A percentile compares a stretch with the other conserved stretches of the same genome.
Evolutionary conservation across 2,888 invertebrate genomes (phyloP).

Genomic region (Neoaliturus tenellus): DNA sequence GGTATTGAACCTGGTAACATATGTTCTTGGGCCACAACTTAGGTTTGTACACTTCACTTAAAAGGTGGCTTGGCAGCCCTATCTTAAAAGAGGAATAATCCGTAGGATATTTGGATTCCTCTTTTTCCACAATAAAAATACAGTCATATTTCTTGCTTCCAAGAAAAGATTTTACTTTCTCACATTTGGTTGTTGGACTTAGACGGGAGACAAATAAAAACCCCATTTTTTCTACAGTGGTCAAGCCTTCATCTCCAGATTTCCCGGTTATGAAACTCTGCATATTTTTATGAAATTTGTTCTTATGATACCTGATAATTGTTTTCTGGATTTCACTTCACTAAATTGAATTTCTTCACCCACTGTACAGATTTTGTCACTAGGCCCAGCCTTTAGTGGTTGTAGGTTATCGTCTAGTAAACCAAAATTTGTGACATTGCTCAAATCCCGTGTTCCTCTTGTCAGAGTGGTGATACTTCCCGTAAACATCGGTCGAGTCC

Average conservation of each 20-base stretch:
- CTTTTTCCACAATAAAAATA: not conserved
- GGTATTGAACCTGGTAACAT: not conserved
- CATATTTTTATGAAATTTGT: not conserved
- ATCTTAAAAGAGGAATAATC: not conserved
- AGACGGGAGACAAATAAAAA: not conserved
- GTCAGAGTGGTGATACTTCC: no score
- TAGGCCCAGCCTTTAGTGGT: no score
- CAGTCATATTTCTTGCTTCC: not conserved
- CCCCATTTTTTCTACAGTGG: not conserved
- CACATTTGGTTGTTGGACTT: not conserved
- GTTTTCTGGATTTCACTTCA: not conserved
- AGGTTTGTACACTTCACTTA: not conserved
- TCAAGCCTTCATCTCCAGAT: not conserved
- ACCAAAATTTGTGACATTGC: no score
- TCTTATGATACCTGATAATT: not conserved
- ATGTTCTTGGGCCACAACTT: not conserved
- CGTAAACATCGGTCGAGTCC: no score
- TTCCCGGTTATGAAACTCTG: not conserved
- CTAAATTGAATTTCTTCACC: no score
- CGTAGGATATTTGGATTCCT: not conserved
- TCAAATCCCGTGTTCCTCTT: no score
- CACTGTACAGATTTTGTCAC: no score
- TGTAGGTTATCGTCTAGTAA: no score
- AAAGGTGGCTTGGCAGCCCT: not conserved
- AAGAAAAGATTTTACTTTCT: not conserved